Base-by-base conservation (phyloP, 2,888 invertebrate species). In the Steinernema scapterisci region DNA sequence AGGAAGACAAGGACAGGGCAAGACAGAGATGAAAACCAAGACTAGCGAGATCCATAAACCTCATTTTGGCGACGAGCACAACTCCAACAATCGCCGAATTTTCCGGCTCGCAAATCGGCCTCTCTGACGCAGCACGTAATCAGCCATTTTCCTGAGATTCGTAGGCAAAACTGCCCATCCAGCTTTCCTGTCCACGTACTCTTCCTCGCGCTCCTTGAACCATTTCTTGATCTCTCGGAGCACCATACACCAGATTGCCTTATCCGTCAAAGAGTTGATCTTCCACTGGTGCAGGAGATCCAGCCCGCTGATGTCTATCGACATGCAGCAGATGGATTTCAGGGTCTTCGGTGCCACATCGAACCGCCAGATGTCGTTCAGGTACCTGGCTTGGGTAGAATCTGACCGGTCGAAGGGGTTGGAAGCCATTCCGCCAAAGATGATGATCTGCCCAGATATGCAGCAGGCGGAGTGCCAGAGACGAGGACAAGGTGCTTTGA, bases 381-480 rank as follows among this genome's bases (percentile, higher is more conserved):
- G 25, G n/a, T 63, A 63, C 6, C 38, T 21, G 13, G 63, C 63
- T 9, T 25, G 27, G 16, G 23, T 63, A 9, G 23, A 27, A 16
- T 63, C 63, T 16, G 63, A 63, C 11, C 63, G 63, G 38, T 63
- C 63, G 31, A 63, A 63, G 2, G 63, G 63, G 23, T 71, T 71
- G 1, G 71, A 45, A 1, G 44, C 21, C 71, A 71, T 46, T 21
- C 71, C 71, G 45, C 71, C 71, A 27, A 45, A 71, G 44, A 71
- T 44, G 71, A 45, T 45, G 45, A 46, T 46, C 13, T 71, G 44
- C 13, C 71, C 71, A 25, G 21, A 38, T 7, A 71, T 43, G 45
- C 43, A 44, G 71, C 45, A 45, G 19, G 45, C 71, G 21, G 46
- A 44, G 71, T 71, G 71, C 71, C 71, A 71, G 21, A 71, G 71